A percentile compares a stretch with the other conserved stretches of the same genome.
phyloP scores from a whole-genome alignment of 2,797 vertebrate species.

The Aeoliscus strigatus region DNA sequence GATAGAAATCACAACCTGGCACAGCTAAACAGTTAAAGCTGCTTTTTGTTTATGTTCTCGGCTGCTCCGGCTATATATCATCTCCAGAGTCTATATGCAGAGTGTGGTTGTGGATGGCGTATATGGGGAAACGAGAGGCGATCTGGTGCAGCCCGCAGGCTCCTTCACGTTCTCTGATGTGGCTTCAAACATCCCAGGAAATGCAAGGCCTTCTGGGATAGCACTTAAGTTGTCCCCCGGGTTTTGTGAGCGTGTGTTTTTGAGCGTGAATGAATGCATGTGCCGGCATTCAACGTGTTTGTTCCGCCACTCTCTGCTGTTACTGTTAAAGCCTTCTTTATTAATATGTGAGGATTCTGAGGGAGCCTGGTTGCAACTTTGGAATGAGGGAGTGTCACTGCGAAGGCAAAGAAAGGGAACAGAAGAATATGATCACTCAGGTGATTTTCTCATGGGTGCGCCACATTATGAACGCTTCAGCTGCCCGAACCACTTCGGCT shows the following conservation, averaged over 20 bases:
- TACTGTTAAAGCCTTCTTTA: conserved; percentile 22
- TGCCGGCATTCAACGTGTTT: conserved; percentile 23
- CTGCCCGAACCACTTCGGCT: conserved; percentile 23
- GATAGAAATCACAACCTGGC: conserved; percentile 30
- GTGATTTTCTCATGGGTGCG: conserved; percentile 30
- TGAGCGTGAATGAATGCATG: conserved; percentile 27
- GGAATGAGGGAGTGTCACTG: conserved; percentile 36
- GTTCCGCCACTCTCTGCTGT: conserved; percentile 3
- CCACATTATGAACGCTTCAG: conserved; percentile 1
- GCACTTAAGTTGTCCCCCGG: conserved; percentile 44
- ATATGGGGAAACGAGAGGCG: conserved; percentile 65
- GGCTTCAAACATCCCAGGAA: conserved; percentile 63
- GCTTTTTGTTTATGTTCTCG: conserved; percentile 49
- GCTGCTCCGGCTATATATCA: conserved; percentile 42
- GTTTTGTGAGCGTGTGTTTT: conserved; percentile 38
- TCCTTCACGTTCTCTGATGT: conserved; percentile 67
- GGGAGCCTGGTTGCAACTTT: conserved; percentile 31
- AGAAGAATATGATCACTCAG: conserved; percentile 20
- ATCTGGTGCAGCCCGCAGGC: conserved; percentile 64
- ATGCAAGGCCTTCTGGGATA: conserved; percentile 64
- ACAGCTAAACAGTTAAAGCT: conserved; percentile 45
- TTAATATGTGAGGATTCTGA: conserved; percentile 42
- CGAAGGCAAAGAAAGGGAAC: conserved; percentile 18
- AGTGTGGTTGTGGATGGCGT: conserved; percentile 57
- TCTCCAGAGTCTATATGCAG: conserved; percentile 49